Evolutionary conservation across 2,797 vertebrate species (phyloP).

Genomic region (Petrocephalus sullivani): DNA sequence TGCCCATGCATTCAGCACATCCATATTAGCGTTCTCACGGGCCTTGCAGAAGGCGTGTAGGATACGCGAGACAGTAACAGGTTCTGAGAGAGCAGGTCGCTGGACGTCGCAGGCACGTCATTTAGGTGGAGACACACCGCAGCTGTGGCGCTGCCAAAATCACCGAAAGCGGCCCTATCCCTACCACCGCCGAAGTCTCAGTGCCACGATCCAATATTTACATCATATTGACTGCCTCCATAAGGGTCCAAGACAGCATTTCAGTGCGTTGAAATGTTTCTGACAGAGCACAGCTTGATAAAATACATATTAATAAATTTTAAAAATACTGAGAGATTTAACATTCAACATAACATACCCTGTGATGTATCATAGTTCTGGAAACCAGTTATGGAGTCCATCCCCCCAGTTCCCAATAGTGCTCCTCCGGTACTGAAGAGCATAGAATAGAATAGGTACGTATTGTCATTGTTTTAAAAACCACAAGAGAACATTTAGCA

Average conservation of each 20-base stretch:
- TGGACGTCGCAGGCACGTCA: neutral
- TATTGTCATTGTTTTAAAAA: no score
- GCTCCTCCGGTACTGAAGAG: neutral
- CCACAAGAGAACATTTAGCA: no score
- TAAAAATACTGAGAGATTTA: neutral
- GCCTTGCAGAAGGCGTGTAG: neutral
- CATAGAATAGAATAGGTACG: no score
- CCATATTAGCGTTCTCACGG: neutral
- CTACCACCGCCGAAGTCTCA: neutral
- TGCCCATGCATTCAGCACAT: neutral
- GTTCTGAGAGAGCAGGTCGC: neutral
- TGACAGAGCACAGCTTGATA: no score
- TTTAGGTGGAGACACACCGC: neutral
- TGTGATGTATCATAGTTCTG: neutral
- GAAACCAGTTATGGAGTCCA: neutral
- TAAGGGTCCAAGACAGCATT: no score
- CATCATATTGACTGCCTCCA: no score
- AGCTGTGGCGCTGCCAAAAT: neutral
- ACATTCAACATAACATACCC: no score
- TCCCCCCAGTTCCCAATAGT: neutral
- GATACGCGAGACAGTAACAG: neutral
- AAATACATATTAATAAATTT: neutral
- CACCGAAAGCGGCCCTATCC: neutral
- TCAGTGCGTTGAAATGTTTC: no score
- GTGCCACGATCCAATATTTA: neutral